phyloP scores from a whole-genome alignment of 2,797 vertebrate genomes.

The Danio aesculapii region DNA sequence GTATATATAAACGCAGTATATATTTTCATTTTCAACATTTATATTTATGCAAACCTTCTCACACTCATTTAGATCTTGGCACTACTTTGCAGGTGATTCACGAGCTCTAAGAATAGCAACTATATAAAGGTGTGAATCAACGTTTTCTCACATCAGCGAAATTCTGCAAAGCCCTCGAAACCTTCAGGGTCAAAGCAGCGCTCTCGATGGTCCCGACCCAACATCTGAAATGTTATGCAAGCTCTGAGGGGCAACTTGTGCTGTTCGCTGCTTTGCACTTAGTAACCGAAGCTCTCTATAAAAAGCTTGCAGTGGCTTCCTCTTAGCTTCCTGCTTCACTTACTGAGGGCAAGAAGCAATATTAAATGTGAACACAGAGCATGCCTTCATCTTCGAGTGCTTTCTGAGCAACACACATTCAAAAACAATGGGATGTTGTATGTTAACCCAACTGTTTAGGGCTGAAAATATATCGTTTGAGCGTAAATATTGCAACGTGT shows the following conservation, averaged over 20 bases:
- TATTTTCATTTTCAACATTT: too few species aligned
- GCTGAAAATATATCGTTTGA: too few species aligned
- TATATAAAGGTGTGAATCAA: neutral
- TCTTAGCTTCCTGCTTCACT: slow-evolving; percentile 83
- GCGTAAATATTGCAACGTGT: too few species aligned
- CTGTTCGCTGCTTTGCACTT: slow-evolving; percentile 65
- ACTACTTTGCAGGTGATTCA: neutral
- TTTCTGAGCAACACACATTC: too few species aligned
- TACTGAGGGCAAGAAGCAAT: slow-evolving; percentile 64
- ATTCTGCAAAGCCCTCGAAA: neutral
- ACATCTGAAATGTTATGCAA: slow-evolving; percentile 61
- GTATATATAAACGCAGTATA: too few species aligned
- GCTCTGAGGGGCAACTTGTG: slow-evolving; percentile 47
- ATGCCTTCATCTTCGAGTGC: neutral
- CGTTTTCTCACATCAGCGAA: neutral
- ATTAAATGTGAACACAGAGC: slow-evolving; percentile 38
- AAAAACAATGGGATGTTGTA: too few species aligned
- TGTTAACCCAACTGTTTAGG: too few species aligned
- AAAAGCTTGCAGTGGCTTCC: slow-evolving; percentile 80
- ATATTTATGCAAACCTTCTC: too few species aligned
- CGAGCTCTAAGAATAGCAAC: slow-evolving; percentile 22
- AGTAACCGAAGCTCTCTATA: slow-evolving; percentile 81
- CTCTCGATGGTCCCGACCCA: neutral
- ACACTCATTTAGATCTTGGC: neutral
- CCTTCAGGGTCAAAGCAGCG: neutral